Base-by-base conservation (phyloP, 2,113 vertebrate species). In the Etia nguti region DNA sequence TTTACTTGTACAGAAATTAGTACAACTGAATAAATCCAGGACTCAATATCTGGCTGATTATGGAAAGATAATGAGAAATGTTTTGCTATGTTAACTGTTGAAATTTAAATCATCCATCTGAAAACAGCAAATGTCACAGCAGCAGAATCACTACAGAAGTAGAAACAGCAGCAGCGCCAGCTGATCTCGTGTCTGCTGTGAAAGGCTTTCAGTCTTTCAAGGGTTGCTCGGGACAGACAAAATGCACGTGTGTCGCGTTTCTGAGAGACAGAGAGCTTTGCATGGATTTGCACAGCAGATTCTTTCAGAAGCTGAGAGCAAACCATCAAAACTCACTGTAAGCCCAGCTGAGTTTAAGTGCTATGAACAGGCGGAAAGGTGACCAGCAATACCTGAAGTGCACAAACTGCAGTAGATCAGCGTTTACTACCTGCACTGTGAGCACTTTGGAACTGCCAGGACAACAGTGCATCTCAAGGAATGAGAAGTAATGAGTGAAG, bases 361-460 rank as follows among this genome's bases (percentile, higher is more conserved):
- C 80, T 6, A 16, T 3, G 10, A 62, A 8, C n/a, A 18, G 52
- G 12, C 24, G 7, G 91, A 68, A 82, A 89, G 88, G 89, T 88
- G 96, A 96, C 98, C 93, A 81, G 96, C 97, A 97, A 95, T 97
- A 97, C 98, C 96, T 92, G 90, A 99, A 99, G 98, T 98, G 98
- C 98, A 95, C 97, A 98, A 94, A 98, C 95, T 99, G 97, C 98
- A 98, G 98, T 99, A 99, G 98, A 96, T 97, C 79, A 26, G 89
- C 79, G 84, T 90, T 94, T 94, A 97, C 98, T 99, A 99, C 97
- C 98, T 99, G 98, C 99, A 99, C 98, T 99, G 97, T 98, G 98
- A 99, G 98, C 99, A 99, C 98, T 99, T 99, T 99, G 97, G 97
- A 96, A 97, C 97, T 96, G 95, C 98, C 88, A 90, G 95, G 97